Conservation (phyloP, 1,140 invertebrate species). For the Pseudomyrmex pallidus region DNA sequence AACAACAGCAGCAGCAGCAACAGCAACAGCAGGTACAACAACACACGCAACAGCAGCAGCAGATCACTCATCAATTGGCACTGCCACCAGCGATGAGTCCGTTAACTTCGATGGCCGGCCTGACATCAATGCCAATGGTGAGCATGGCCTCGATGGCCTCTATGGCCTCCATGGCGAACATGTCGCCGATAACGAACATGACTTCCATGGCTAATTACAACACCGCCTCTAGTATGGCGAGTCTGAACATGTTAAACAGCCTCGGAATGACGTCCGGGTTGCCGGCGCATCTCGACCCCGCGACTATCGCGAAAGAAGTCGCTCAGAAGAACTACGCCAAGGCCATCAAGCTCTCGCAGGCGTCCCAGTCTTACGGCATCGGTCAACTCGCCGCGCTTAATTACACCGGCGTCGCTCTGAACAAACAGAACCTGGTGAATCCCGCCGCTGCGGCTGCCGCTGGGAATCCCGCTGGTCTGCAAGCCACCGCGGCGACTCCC, state of each 20-base stretch:
- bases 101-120: constrained; percentile 78
- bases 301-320: constrained; percentile 90
- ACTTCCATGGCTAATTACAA: constrained; percentile 74
- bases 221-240: constrained; percentile 77
- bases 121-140: constrained; percentile 79
- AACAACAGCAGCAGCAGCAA: constrained; percentile 63
- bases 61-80: constrained; percentile 68
- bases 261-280: constrained; percentile 77
- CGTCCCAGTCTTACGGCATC: constrained; percentile 81
- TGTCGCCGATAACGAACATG: constrained; percentile 76
- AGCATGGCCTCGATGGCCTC: constrained; percentile 76
- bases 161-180: constrained; percentile 73
- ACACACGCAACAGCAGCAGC: constrained; percentile 53
- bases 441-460: constrained; percentile 67
- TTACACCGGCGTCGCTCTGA: constrained; percentile 92
- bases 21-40: constrained; percentile 44
- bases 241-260: constrained; percentile 81
- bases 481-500: constrained; percentile 66
- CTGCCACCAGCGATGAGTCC: constrained; percentile 76
- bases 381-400: constrained; percentile 88
- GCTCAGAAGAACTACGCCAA: constrained; percentile 92
- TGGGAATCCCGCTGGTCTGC: constrained; percentile 72
- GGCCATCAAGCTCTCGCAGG: constrained; percentile 87
- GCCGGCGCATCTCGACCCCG: constrained; percentile 85
- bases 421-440: constrained; percentile 86